Evolutionary conservation across 2,888 invertebrate genomes (phyloP), one percentile per base, ranked within the genome.

Genomic region (Phalera bucephala): DNA sequence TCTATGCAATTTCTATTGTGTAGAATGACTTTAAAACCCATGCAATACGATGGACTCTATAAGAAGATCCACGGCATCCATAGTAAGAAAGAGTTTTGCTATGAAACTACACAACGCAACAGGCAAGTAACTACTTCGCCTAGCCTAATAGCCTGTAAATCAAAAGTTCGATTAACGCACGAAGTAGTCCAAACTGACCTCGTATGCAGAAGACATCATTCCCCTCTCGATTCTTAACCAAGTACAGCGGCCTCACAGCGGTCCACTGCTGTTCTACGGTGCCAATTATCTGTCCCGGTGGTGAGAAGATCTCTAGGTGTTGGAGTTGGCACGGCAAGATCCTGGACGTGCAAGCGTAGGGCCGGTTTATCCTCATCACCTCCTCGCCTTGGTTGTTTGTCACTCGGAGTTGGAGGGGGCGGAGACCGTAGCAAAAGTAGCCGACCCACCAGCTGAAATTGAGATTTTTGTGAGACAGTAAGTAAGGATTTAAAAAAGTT

Each of bases 291-390:
- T 83, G 89, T 0, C 93, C 94, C 0, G 94, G 93, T 0, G 95
- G 94, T 0, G 94, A 85, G 35, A 91, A 93, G 0, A 97, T 94
- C 53, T 95, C 93, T 79, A 96, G 84, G 31, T 83, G 83, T 91
- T 96, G 91, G 39, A 91, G 81, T 68, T 95, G 96, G 75, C 97
- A 97, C 3, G 96, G 97, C 56, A 95, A 94, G 41, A 94, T 93
- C 57, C 97, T 95, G 15, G 93, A 90, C 29, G 93, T 93, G 80
- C 95, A 97, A 17, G 95, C 93, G 43, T 95, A 90, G 0, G 96
- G 95, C 11, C 97, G 91, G 61, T 93, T 84, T 63, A 98, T 90
- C 72, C 95, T 94, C 72, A 98, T 95, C 25, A 97, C 93, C 52
- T 87, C 85, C 0, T 36, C 44, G 0, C 84, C 85, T 0, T 53